phyloP scores from a whole-genome alignment of 2,888 invertebrate genomes.

The Pollenia labialis region DNA sequence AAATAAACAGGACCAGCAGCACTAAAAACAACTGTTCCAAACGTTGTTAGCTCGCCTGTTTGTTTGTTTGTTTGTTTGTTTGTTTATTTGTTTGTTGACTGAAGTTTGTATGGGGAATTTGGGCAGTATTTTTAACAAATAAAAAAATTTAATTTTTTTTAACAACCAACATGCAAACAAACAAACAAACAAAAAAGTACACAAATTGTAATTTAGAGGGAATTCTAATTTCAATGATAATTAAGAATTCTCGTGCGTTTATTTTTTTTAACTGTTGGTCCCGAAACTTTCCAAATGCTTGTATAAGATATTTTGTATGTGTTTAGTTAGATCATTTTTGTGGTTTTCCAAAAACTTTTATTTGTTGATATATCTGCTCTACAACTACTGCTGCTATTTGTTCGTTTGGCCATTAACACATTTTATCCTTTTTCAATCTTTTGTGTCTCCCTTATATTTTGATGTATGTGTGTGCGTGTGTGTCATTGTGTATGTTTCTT shows the following conservation, averaged over 20 bases:
- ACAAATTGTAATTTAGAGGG: conserved; percentile 58
- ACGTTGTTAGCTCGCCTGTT: conserved; percentile 7
- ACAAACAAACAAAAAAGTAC: conserved; percentile 21
- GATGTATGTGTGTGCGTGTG: background rate
- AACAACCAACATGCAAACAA: conserved; percentile 9
- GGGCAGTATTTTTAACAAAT: background rate
- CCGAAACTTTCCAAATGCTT: conserved; percentile 52
- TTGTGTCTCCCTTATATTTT: conserved; percentile 7
- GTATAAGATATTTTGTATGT: conserved; percentile 56
- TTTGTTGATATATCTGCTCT: conserved; percentile 22
- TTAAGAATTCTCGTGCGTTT: conserved; percentile 58
- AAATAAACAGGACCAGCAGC: conserved; percentile 35
- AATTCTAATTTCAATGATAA: conserved; percentile 68
- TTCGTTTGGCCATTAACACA: conserved; percentile 64
- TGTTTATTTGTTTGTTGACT: conserved; percentile 19
- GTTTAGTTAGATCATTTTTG: conserved; percentile 35
- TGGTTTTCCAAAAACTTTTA: conserved; percentile 43
- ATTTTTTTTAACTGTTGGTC: conserved; percentile 7
- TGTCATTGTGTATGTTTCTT: background rate
- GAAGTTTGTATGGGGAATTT: conserved; percentile 61
- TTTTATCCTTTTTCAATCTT: conserved; percentile 48
- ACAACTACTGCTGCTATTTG: conserved; percentile 30
- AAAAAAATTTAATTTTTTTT: background rate
- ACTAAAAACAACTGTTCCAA: conserved; percentile 15
- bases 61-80: conserved; percentile 26